A percentile compares a stretch with the other conserved stretches of the same genome.
These are phyloP conservation scores for Pica pica DNA, from an alignment of 2,113 vertebrate species.

Conservation along the genomic window DNA sequence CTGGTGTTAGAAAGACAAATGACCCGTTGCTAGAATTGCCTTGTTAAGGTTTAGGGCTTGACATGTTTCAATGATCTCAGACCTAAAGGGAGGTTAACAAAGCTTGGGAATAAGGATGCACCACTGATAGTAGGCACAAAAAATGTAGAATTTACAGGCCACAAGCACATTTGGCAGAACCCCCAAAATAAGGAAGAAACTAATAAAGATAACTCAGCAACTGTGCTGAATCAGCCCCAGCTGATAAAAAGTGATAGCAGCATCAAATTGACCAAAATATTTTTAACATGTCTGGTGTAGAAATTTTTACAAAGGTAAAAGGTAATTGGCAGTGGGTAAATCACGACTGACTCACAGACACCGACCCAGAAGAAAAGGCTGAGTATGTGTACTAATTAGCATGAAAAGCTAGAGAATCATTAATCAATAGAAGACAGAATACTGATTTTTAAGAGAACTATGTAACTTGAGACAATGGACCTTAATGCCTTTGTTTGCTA, in stretches of 20 bases:
- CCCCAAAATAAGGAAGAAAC: neutral
- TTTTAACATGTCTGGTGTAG: too few relatives aligned
- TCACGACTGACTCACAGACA: rapidly evolving
- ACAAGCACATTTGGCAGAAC: neutral
- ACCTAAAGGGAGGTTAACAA: neutral
- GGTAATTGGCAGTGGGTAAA: neutral
- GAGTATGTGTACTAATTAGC: neutral
- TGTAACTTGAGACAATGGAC: neutral
- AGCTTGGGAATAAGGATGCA: neutral
- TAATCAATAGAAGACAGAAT: neutral
- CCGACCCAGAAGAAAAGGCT: neutral
- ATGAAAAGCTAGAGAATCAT: neutral
- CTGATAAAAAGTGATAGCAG: too few relatives aligned
- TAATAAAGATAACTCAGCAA: neutral
- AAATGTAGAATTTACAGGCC: neutral
- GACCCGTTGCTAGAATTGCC: neutral
- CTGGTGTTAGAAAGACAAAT: neutral
- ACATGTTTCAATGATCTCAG: neutral
- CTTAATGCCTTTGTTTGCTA: neutral
- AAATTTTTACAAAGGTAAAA: too few relatives aligned
- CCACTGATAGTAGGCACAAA: neutral
- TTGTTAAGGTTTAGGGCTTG: neutral
- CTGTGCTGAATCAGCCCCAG: neutral
- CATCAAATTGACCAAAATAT: too few relatives aligned
- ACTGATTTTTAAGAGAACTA: neutral